Evolutionary conservation across 2,113 vertebrate species (phyloP).

Genomic region (Erinaceus europaeus): DNA sequence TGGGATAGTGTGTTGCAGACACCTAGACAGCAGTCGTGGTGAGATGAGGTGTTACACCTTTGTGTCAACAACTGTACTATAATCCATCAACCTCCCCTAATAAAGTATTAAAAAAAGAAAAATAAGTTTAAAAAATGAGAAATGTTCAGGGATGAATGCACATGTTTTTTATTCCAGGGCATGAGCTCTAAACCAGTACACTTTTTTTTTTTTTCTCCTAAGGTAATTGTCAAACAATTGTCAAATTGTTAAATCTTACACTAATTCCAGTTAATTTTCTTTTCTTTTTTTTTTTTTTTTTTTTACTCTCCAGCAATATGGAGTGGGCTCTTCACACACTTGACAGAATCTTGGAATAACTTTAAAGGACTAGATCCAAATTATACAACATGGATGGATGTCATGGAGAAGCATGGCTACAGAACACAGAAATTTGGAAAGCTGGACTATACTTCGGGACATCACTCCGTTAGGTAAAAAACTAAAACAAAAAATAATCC

Average conservation of each 20-base stretch:
- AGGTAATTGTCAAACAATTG: slow-evolving; percentile 8
- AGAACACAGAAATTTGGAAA: slow-evolving; percentile 90
- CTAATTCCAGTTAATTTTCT: background rate
- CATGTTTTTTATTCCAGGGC: background rate
- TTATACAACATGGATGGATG: slow-evolving; percentile 95
- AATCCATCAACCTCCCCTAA: too few relatives aligned
- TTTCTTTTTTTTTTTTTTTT: background rate
- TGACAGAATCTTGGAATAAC: slow-evolving; percentile 98
- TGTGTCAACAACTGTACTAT: too few relatives aligned
- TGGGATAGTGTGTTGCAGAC: too few relatives aligned
- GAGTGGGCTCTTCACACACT: slow-evolving; percentile 95
- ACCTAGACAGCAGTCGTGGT: too few relatives aligned
- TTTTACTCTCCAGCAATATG: slow-evolving; percentile 96
- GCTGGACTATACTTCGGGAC: slow-evolving; percentile 93
- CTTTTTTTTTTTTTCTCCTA: background rate
- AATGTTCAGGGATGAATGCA: too few relatives aligned
- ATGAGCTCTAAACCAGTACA: background rate
- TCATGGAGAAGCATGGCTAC: slow-evolving; percentile 89
- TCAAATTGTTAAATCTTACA: background rate
- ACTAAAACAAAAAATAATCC: background rate
- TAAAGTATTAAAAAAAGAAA: too few relatives aligned
- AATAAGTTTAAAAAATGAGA: too few relatives aligned
- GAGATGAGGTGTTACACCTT: slow-evolving; percentile 9
- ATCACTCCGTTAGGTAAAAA: slow-evolving; percentile 94
- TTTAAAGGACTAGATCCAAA: slow-evolving; percentile 92